Conservation (phyloP, 2,888 invertebrate genomes). For the Thymelicus acteon region DNA sequence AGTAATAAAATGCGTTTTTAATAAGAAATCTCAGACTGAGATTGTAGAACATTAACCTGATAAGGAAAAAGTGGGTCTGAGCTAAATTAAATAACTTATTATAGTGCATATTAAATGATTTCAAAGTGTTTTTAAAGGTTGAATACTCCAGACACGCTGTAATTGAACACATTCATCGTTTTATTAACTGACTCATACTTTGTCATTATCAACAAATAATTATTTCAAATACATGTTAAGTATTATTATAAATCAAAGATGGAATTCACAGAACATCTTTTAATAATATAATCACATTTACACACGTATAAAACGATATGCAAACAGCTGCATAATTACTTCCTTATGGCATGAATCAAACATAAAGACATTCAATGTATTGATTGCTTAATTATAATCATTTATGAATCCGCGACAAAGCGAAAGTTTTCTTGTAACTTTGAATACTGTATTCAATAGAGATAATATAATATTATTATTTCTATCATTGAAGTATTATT, state of each 20-base stretch:
- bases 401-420: too few relatives aligned
- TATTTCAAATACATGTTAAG: neutral
- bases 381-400: neutral
- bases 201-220: neutral
- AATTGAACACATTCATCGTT: too few relatives aligned
- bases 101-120: neutral
- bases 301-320: slow-evolving; percentile 42
- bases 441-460: too few relatives aligned
- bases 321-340: slow-evolving; percentile 47
- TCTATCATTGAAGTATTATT: too few relatives aligned
- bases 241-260: slow-evolving; percentile 31
- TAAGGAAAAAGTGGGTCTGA: neutral
- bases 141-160: neutral
- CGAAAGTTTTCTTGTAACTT: too few relatives aligned
- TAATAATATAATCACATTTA: slow-evolving; percentile 46
- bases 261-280: slow-evolving; percentile 25
- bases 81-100: neutral
- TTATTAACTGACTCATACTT: too few relatives aligned
- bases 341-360: slow-evolving; percentile 49
- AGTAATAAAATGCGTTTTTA: neutral
- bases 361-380: slow-evolving; percentile 6
- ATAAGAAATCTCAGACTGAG: neutral
- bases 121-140: neutral
- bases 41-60: neutral
- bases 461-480: too few relatives aligned